phyloP scores from a whole-genome alignment of 2,888 invertebrate genomes.

The Leptinotarsa rubiginosa region DNA sequence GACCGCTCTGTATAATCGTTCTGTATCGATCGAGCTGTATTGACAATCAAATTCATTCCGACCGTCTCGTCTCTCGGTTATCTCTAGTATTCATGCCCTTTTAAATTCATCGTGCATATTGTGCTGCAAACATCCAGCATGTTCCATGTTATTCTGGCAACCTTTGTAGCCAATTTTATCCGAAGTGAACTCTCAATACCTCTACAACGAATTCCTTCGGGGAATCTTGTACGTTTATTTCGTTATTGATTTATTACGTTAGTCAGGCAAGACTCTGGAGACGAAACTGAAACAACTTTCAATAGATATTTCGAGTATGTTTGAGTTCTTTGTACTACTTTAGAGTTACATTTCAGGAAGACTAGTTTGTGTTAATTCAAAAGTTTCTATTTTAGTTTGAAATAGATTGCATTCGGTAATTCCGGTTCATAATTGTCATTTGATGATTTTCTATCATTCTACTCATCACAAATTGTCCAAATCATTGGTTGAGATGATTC shows the following conservation, averaged over 20 bases:
- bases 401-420: neutral
- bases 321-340: neutral
- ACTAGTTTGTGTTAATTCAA: neutral
- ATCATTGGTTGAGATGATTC: no score
- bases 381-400: neutral
- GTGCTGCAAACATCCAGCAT: neutral
- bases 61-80: neutral
- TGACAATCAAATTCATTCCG: neutral
- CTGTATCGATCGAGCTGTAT: neutral
- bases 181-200: slow-evolving; percentile 1
- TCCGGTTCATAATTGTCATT: no score
- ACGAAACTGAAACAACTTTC: neutral
- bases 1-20: no score
- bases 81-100: neutral
- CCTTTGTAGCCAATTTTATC: neutral
- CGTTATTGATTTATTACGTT: slow-evolving; percentile 6
- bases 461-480: no score
- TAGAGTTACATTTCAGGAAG: neutral
- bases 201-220: neutral
- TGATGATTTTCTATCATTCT: no score
- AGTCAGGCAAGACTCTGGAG: neutral
- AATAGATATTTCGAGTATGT: neutral
- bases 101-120: slow-evolving; percentile 2
- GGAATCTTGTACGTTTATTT: slow-evolving; percentile 6
- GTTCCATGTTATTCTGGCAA: neutral